phyloP scores from a whole-genome alignment of 2,888 invertebrate species.

The Synergus gifuensis region DNA sequence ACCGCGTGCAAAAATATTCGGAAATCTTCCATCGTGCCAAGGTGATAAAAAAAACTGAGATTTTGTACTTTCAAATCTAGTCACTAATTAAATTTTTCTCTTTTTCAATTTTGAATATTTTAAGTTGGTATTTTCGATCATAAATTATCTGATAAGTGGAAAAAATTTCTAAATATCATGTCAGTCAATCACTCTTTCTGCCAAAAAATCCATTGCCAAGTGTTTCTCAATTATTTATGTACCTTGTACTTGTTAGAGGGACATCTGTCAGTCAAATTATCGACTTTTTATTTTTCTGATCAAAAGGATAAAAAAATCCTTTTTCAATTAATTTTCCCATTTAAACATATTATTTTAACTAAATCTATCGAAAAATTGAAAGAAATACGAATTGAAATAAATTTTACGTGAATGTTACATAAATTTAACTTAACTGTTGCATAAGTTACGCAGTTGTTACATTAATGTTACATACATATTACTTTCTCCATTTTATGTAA shows the following conservation, averaged over 20 bases:
- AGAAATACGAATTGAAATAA: not conserved
- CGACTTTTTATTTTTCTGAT: not conserved
- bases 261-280: not conserved
- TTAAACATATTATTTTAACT: not conserved
- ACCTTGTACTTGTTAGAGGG: not conserved
- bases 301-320: not conserved
- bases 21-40: not conserved
- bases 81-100: not conserved
- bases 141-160: not conserved
- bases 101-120: not conserved
- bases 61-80: not conserved
- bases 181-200: not conserved
- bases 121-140: not conserved
- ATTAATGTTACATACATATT: not conserved
- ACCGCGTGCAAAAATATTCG: not conserved
- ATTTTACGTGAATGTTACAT: not conserved
- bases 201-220: conserved; percentile 4
- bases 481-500: not conserved
- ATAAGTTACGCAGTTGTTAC: not conserved
- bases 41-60: not conserved
- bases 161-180: not conserved
- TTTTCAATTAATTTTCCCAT: not conserved
- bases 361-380: not conserved
- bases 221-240: not conserved
- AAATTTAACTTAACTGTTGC: not conserved